Percentiles rank a stretch among this genome's conserved stretches.
Conservation (phyloP, 2,113 vertebrate genomes). For the Elephantulus edwardii region DNA sequence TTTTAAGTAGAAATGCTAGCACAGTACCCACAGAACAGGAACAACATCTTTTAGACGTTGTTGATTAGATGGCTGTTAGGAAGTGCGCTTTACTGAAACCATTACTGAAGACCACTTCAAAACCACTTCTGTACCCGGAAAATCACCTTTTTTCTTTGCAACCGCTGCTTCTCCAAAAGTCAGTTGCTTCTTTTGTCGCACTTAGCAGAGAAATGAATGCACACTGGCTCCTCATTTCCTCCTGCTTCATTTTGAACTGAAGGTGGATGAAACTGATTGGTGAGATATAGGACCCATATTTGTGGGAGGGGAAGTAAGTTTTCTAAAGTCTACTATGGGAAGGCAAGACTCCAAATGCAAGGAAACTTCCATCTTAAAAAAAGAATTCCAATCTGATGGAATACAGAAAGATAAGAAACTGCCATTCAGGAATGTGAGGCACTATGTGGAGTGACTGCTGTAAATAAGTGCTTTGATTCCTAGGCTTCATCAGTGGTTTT, state of each 20-base stretch:
- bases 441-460: neutral
- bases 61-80: neutral
- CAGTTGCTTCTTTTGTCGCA: neutral
- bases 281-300: neutral
- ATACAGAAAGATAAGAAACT: neutral
- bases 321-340: neutral
- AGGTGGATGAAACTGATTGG: neutral
- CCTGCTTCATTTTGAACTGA: neutral
- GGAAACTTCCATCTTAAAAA: neutral
- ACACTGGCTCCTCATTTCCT: neutral
- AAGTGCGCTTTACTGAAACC: neutral
- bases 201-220: neutral
- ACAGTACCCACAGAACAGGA: too few species aligned
- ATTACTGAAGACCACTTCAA: neutral
- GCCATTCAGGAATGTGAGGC: neutral
- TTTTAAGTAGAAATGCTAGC: neutral
- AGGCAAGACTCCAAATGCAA: neutral
- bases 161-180: conserved; percentile 2
- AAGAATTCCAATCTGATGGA: neutral
- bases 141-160: neutral
- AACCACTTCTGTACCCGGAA: conserved; percentile 13
- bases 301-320: neutral
- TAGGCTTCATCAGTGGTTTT: neutral
- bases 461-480: neutral
- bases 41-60: rapidly evolving